Evolutionary conservation across 2,888 invertebrate species (phyloP), one percentile per base, ranked within the genome.

Genomic region (Mactromeris polynyma): DNA sequence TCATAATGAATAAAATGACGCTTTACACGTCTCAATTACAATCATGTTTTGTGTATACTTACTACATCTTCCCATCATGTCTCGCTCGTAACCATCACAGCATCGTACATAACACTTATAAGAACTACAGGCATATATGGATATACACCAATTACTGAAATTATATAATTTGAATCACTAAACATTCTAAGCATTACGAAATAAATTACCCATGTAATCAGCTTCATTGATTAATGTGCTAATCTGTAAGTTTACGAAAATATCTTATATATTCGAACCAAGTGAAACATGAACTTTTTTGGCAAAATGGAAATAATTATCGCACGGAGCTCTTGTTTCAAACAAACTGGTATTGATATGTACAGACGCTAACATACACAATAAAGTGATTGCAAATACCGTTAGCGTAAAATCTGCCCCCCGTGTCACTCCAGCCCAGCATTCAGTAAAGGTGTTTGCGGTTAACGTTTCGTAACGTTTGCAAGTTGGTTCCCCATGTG

Each of bases 31-130:
- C n/a, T n/a, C n/a, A n/a, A n/a, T n/a, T n/a, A n/a, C n/a, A n/a
- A n/a, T n/a, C n/a, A n/a, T n/a, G n/a, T n/a, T n/a, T n/a, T 46
- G 11, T 46, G 46, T 46, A 17, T 36, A n/a, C 86, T 83, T 82
- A 87, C 86, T 21, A 21, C 86, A 87, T 40, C 82, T 31, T 1
- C 86, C 86, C 33, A 42, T 83, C 4, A 19, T 3, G 42, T 87
- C 86, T 3, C 19, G 31, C 31, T 81, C 78, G 40, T 58, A 87
- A 7, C 86, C 86, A 21, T 77, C 77, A 51, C 86, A 87, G 21
- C 86, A 87, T 31, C 81, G 11, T 9, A 11, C 42, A 40, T 40
- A 83, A 36, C 86, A 87, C 33, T 33, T 51, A 73, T 87, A 87
- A 0, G 58, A 26, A 14, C 58, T 36, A 42, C 82, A 87, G 2